Conservation (phyloP, 2,797 vertebrate species). For the Gymnopithys bicolor region DNA sequence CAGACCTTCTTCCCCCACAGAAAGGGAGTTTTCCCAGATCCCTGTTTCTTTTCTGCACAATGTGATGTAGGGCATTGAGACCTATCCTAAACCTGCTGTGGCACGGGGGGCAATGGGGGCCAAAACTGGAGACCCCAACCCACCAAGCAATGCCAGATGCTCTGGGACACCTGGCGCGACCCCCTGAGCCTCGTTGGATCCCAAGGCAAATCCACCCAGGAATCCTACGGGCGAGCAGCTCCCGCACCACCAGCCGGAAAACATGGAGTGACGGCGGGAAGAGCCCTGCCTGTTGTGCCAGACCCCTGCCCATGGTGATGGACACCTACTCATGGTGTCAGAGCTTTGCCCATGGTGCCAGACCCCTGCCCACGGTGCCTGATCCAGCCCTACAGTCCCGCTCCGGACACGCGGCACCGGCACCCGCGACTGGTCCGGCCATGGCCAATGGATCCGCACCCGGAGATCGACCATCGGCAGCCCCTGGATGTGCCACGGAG, state of each 20-base stretch:
- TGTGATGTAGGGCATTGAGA: rapidly evolving
- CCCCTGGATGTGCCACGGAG: rapidly evolving
- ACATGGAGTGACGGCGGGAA: rapidly evolving
- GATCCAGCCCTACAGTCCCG: background rate
- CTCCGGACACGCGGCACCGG: rapidly evolving
- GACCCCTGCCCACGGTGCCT: rapidly evolving
- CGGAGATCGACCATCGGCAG: background rate
- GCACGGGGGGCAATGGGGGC: rapidly evolving
- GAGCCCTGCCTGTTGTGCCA: background rate
- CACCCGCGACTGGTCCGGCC: rapidly evolving
- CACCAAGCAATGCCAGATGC: rapidly evolving
- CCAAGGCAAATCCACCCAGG: background rate
- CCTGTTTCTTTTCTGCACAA: rapidly evolving
- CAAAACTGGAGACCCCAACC: background rate
- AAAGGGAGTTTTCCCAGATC: rapidly evolving
- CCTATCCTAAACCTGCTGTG: rapidly evolving
- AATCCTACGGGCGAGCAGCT: rapidly evolving
- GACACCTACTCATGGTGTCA: rapidly evolving
- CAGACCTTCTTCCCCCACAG: rapidly evolving
- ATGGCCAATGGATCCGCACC: background rate
- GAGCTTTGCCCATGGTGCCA: rapidly evolving
- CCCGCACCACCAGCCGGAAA: background rate
- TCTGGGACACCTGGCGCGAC: rapidly evolving
- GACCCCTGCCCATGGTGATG: background rate
- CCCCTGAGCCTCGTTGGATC: rapidly evolving